Base-by-base conservation (phyloP, 2,888 invertebrate genomes). In the Adelognathus sp. region DNA sequence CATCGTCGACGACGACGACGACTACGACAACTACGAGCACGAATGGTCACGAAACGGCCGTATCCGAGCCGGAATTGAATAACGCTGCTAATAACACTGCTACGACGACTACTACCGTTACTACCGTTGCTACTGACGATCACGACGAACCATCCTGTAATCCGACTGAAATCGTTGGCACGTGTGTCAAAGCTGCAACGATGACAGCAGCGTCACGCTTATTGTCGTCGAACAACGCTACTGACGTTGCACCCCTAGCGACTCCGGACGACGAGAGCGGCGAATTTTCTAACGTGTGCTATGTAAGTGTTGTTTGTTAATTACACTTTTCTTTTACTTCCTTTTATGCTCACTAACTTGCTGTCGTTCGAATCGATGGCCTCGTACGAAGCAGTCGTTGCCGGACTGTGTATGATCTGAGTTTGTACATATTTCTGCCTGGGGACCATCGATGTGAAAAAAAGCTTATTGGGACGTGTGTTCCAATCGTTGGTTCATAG, bases 261-360 rank as follows among this genome's bases (percentile, higher is more conserved):
- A 89, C 88, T 27, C 87, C 87, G 29, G 89, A 89, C 64, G 88
- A 89, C 82, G 87, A 88, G 82, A 87, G 80, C 82, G 88, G 87
- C 82, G 88, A 90, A 76, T 86, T 88, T 81, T 89, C 88, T 86
- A 90, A 90, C 84, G 84, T 85, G 71, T 88, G 85, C 69, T 88
- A 89, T 82, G 91, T 91, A 90, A 91, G 91, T 91, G 83, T 86
- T 84, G 81, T 79, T 81, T 72, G 61, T 80, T 77, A 73, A 70
- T 74, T 79, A 33, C 41, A 24, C 64, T 41, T 69, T 69, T 31
- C 16, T 52, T 54, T 52, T 7, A 56, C 66, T 50, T 60, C 31
- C 50, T 21, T 50, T 50, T 7, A 50, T 50, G 50, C 50, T 50
- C 50, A 50, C 50, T 50, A 50, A 50, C 50, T 50, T 14, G 16